Conservation (phyloP, 2,797 vertebrate genomes). For the Lepus oiostolus region DNA sequence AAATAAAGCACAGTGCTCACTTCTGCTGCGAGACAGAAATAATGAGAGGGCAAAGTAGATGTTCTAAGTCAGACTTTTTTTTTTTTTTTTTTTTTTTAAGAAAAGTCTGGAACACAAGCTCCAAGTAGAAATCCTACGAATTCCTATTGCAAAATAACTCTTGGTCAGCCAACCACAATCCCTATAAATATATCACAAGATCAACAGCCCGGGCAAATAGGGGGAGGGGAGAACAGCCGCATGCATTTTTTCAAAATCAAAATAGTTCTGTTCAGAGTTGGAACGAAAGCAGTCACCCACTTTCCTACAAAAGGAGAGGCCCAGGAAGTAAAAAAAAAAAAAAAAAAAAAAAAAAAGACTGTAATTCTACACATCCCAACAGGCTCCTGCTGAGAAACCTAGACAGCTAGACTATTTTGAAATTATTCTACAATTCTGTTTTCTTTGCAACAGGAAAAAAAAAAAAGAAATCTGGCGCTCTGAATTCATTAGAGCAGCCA, state of each 20-base stretch:
- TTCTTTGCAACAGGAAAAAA: not conserved
- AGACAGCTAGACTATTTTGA: slow-evolving; percentile 59
- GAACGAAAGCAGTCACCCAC: slow-evolving; percentile 20
- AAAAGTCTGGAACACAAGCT: slow-evolving; percentile 77
- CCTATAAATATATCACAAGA: slow-evolving; percentile 89
- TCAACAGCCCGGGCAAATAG: slow-evolving; percentile 80
- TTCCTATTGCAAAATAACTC: slow-evolving; percentile 88
- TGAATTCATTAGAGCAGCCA: slow-evolving; percentile 43
- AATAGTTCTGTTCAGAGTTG: slow-evolving; percentile 64
- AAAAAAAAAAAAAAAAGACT: slow-evolving; percentile 59
- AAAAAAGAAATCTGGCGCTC: not conserved
- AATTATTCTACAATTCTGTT: slow-evolving; percentile 53
- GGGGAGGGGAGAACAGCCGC: slow-evolving; percentile 72
- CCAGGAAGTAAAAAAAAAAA: not conserved
- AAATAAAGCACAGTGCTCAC: not conserved
- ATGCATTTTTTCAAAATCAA: slow-evolving; percentile 68
- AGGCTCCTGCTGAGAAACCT: slow-evolving; percentile 66
- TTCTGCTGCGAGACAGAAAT: slow-evolving; percentile 63
- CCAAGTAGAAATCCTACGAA: slow-evolving; percentile 87
- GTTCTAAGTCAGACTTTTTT: slow-evolving; percentile 33
- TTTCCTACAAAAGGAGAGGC: slow-evolving; percentile 27
- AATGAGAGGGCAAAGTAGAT: slow-evolving; percentile 62
- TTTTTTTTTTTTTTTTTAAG: slow-evolving; percentile 18
- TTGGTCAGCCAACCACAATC: slow-evolving; percentile 85
- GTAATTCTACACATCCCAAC: slow-evolving; percentile 32